These are phyloP conservation scores for Nesidiocoris tenuis DNA, from an alignment of 2,888 invertebrate genomes.

Conservation along the genomic window DNA sequence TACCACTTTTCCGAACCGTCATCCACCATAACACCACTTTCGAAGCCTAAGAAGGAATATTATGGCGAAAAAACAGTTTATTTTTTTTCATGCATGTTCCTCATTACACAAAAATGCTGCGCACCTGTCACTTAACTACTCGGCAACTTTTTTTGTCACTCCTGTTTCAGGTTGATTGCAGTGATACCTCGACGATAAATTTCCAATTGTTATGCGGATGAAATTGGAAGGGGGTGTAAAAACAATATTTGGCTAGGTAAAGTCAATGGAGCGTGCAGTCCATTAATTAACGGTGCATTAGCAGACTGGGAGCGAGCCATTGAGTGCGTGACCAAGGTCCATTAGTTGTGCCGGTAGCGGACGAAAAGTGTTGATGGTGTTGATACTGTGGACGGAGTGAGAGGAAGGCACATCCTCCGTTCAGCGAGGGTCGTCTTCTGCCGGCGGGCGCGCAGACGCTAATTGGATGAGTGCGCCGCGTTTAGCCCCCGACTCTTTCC, in stretches of 20 bases:
- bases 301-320: constrained; percentile 1
- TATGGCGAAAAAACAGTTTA: too few relatives aligned
- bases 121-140: too few relatives aligned
- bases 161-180: too few relatives aligned
- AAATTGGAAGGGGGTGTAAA: constrained; percentile 1
- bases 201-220: too few relatives aligned
- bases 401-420: not conserved
- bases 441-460: constrained; percentile 7
- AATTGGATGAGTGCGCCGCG: constrained; percentile 39
- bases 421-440: not conserved
- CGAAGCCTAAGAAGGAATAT: too few relatives aligned
- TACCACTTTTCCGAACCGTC: too few relatives aligned
- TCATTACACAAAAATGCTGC: too few relatives aligned
- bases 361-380: not conserved
- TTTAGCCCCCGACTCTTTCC: not conserved
- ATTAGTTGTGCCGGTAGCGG: constrained; percentile 5
- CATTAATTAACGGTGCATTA: constrained; percentile 40
- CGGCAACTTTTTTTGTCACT: too few relatives aligned
- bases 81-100: too few relatives aligned
- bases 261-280: constrained; percentile 21
- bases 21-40: too few relatives aligned
- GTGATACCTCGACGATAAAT: too few relatives aligned
- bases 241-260: constrained; percentile 32
- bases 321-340: constrained; percentile 32
- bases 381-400: not conserved